A percentile compares a stretch with the other conserved stretches of the same genome.
Evolutionary conservation across 1,140 invertebrate genomes (phyloP).

Genomic region (Drosophila pachea): DNA sequence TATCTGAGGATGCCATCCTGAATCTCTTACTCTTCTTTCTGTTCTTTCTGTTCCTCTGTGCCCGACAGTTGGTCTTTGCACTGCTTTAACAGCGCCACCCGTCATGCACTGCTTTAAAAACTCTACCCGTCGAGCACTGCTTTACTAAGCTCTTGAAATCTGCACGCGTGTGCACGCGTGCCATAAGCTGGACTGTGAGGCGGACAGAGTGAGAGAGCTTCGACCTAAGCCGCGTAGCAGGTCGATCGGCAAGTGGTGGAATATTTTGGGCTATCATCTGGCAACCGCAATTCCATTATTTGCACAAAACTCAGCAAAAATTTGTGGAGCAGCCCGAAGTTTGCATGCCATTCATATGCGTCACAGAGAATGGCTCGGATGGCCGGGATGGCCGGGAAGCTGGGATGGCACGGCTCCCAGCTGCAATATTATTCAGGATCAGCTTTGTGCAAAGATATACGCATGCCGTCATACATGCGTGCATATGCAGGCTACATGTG

Average conservation of each 20-base stretch:
- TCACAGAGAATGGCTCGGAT: constrained; percentile 9
- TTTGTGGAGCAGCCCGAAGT: constrained; percentile 60
- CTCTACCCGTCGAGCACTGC: no score
- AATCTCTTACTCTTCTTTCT: no score
- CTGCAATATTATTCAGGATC: constrained; percentile 48
- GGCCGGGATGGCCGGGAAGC: no score
- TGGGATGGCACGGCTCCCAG: constrained; percentile 25
- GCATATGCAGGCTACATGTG: background rate
- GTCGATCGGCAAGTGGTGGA: background rate
- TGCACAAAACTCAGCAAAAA: constrained; percentile 39
- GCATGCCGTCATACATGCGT: constrained; percentile 3
- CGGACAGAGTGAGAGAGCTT: no score
- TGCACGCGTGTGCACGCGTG: no score
- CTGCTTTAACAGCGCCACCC: background rate
- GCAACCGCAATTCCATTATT: constrained; percentile 32
- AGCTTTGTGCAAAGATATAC: constrained; percentile 43
- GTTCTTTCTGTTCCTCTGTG: no score
- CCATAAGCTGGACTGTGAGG: no score
- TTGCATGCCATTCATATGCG: constrained; percentile 54
- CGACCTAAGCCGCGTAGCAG: background rate
- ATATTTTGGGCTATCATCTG: constrained; percentile 23
- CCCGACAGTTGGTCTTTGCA: no score
- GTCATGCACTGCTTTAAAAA: background rate
- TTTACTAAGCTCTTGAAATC: no score
- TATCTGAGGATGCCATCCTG: no score